These are phyloP conservation scores for Istiophorus platypterus DNA, from an alignment of 2,113 vertebrate species.

Conservation along the genomic window DNA sequence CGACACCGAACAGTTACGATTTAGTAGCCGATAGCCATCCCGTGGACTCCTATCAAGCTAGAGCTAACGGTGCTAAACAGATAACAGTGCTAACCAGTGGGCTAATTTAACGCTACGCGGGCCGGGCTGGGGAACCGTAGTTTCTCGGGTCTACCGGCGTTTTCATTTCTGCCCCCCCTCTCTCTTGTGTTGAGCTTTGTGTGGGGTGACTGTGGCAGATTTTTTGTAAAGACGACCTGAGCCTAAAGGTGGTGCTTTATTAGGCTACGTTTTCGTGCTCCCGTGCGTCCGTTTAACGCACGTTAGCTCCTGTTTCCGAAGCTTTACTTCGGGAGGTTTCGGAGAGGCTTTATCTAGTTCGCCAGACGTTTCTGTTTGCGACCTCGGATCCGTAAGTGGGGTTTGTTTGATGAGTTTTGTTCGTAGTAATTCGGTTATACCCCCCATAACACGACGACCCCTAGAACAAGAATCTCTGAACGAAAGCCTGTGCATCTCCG, in stretches of 20 bases:
- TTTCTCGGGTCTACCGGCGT: background rate
- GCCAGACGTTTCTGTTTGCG: background rate
- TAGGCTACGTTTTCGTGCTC: background rate
- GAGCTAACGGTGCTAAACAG: no score
- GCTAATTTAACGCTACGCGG: background rate
- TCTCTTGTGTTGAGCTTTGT: background rate
- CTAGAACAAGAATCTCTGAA: background rate
- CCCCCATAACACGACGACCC: no score
- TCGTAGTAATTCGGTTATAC: background rate
- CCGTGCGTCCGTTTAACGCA: no score
- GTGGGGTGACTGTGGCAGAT: background rate
- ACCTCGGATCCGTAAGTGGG: background rate
- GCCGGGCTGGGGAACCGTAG: background rate
- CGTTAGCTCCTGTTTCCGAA: background rate
- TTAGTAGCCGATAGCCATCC: background rate
- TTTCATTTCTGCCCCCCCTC: no score
- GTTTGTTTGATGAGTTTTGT: background rate
- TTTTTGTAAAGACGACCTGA: background rate
- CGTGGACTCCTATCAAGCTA: background rate
- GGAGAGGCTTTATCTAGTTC: no score
- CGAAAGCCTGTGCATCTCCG: background rate
- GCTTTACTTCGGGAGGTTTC: background rate
- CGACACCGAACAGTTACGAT: background rate
- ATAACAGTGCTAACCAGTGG: constrained; percentile 1
- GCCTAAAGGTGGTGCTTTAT: background rate